These are phyloP conservation scores for human (Homo sapiens) DNA, from an alignment of 2,113 vertebrate species.

Conservation along the genomic window GRCh38 chr5:31801001-31801500, in stretches of 20 bases:
- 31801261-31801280: not conserved
- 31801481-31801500: not conserved
- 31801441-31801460: not conserved
- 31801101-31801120: not conserved
- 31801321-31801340: not conserved
- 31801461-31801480: not conserved
- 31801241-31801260: not conserved
- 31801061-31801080: not conserved
- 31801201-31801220: not conserved
- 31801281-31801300: not conserved
- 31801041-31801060: not conserved
- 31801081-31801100: not conserved
- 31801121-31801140: not conserved
- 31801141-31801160: not conserved
- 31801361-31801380: not conserved
- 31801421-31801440: not conserved
- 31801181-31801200: too few relatives aligned
- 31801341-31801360: not conserved
- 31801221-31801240: not conserved
- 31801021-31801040: not conserved
- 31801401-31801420: not conserved
- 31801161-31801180: not conserved
- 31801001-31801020: not conserved
- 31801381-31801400: not conserved
- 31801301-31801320: not conserved